Conservation (phyloP, 2,113 vertebrate genomes). For the Platycercus adscitus region DNA sequence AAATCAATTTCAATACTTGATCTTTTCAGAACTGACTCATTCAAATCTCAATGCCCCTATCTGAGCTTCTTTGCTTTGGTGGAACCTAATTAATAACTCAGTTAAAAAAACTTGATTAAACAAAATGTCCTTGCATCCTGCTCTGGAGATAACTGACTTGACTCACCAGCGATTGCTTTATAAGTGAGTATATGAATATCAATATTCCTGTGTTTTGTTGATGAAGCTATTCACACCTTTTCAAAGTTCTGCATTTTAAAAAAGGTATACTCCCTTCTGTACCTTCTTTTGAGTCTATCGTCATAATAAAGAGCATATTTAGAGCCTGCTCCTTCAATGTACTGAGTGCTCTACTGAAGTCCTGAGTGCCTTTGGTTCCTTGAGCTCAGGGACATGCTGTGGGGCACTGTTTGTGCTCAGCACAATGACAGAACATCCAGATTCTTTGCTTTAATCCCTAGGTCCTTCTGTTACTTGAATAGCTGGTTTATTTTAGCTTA, state of each 20-base stretch:
- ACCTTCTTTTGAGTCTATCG: not conserved
- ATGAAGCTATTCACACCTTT: constrained; percentile 46
- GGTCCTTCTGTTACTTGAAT: not conserved
- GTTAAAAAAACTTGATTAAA: not conserved
- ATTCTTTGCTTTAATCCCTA: not conserved
- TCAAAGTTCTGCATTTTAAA: not conserved
- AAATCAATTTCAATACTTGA: not conserved
- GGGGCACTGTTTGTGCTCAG: not conserved
- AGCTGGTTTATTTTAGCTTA: not conserved
- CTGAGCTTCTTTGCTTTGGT: not conserved
- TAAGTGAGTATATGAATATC: constrained; percentile 26
- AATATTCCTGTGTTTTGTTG: constrained; percentile 36
- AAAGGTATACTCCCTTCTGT: not conserved
- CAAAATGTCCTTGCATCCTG: not conserved
- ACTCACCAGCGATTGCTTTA: not conserved
- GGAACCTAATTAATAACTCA: constrained; percentile 25
- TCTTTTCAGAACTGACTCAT: not conserved
- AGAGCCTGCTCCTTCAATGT: not conserved
- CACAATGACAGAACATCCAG: not conserved
- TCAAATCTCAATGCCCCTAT: not conserved
- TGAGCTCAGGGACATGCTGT: not conserved
- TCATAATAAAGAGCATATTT: not conserved
- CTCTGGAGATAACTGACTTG: not conserved
- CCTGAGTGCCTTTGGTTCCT: not conserved
- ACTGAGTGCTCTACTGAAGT: not conserved